Evolutionary conservation across 2,888 invertebrate species (phyloP).

Genomic region (Drosophila vallismaia): DNA sequence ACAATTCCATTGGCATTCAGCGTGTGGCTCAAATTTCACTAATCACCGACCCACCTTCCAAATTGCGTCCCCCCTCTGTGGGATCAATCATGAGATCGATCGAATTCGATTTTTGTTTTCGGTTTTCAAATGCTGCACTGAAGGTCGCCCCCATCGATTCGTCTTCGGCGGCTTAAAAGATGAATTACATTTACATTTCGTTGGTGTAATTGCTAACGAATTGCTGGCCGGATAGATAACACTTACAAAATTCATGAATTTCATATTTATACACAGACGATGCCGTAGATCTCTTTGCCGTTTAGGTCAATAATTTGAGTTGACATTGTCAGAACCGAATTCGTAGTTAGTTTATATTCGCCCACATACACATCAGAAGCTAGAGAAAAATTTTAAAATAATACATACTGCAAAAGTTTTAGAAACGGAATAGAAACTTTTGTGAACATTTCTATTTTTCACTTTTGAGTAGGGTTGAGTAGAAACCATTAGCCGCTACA

Average conservation of each 20-base stretch:
- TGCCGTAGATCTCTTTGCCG: conserved; percentile 17
- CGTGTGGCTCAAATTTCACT: conserved; percentile 70
- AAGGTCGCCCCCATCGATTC: conserved; percentile 54
- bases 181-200: conserved; percentile 57
- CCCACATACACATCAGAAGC: conserved; percentile 21
- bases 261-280: conserved; percentile 1
- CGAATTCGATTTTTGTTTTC: conserved; percentile 43
- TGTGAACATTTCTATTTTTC: conserved; percentile 2
- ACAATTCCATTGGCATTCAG: conserved; percentile 75
- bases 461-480: conserved; percentile 3
- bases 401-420: conserved; percentile 11
- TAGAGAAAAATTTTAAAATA: conserved; percentile 17
- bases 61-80: conserved; percentile 30
- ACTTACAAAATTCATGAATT: conserved; percentile 13
- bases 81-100: conserved; percentile 45
- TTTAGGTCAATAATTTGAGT: conserved; percentile 31
- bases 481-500: conserved; percentile 17
- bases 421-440: conserved; percentile 9
- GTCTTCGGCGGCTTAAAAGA: conserved; percentile 60
- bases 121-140: conserved; percentile 56
- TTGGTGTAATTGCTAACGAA: conserved; percentile 47
- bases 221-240: conserved; percentile 18
- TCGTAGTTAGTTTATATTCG: conserved; percentile 21
- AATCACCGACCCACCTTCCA: conserved; percentile 57
- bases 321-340: conserved; percentile 19